These are phyloP conservation scores for Mythimna albipuncta DNA, from an alignment of 2,888 invertebrate genomes.

Conservation along the genomic window DNA sequence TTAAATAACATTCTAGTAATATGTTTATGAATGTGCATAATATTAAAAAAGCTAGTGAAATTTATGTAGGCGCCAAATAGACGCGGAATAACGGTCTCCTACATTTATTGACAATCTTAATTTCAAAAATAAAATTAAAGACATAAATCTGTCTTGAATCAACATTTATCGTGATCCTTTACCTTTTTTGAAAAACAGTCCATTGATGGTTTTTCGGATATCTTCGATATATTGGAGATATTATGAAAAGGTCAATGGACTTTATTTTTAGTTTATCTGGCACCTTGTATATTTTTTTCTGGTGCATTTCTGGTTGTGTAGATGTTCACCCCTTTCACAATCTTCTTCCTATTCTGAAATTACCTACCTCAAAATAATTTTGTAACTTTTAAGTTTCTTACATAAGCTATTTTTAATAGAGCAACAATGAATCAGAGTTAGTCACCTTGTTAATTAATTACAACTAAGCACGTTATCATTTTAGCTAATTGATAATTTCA, in stretches of 20 bases:
- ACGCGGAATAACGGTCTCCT: too few relatives aligned
- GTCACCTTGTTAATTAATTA: slow-evolving; percentile 7
- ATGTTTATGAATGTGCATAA: neutral
- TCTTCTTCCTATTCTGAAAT: neutral
- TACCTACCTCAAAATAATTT: too few relatives aligned
- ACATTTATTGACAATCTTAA: too few relatives aligned
- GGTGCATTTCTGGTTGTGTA: neutral
- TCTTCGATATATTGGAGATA: too few relatives aligned
- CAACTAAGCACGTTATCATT: neutral
- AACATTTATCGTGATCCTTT: too few relatives aligned
- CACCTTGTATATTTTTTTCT: neutral
- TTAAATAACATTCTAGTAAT: neutral
- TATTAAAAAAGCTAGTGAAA: neutral
- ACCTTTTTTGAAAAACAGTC: too few relatives aligned
- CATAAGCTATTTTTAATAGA: slow-evolving; percentile 7
- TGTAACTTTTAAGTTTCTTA: slow-evolving; percentile 18
- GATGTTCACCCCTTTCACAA: neutral
- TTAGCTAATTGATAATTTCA: slow-evolving; percentile 6
- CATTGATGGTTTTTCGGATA: too few relatives aligned
- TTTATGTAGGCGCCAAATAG: too few relatives aligned
- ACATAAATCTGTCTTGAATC: too few relatives aligned
- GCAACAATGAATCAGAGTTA: slow-evolving; percentile 22
- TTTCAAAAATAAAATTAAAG: too few relatives aligned
- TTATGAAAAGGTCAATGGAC: too few relatives aligned
- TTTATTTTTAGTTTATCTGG: too few relatives aligned